Percentiles rank a stretch among this genome's conserved stretches.
Evolutionary conservation across 2,113 vertebrate species (phyloP).

Genomic region (Nesoenas mayeri): DNA sequence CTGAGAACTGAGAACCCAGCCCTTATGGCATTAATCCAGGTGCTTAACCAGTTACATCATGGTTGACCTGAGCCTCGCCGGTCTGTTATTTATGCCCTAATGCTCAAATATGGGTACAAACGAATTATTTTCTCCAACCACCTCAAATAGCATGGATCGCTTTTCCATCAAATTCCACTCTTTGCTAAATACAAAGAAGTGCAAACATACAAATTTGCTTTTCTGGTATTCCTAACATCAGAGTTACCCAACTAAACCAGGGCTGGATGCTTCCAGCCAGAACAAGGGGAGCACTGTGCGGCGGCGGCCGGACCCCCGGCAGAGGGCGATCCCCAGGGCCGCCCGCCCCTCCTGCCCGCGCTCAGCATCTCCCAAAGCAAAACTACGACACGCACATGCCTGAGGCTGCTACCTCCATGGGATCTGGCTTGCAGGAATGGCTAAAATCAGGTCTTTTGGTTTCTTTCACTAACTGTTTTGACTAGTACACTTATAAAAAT

Average conservation of each 20-base stretch:
- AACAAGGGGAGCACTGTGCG: fast-evolving
- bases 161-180: conserved; percentile 48
- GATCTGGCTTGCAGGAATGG: not conserved
- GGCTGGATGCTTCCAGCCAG: not conserved
- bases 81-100: conserved; percentile 40
- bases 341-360: fast-evolving
- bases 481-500: not conserved
- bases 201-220: conserved; percentile 13
- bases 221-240: not conserved
- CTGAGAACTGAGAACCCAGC: not conserved
- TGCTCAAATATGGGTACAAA: conserved; percentile 50
- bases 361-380: not conserved
- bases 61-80: conserved; percentile 64
- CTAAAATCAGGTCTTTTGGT: not conserved
- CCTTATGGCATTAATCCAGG: conserved; percentile 64
- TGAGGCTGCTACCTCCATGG: not conserved
- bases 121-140: conserved; percentile 26
- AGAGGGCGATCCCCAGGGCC: not conserved
- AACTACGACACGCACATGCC: not conserved
- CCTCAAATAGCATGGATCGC: conserved; percentile 12
- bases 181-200: conserved; percentile 27
- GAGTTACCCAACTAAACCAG: not conserved
- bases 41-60: conserved; percentile 61
- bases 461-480: not conserved
- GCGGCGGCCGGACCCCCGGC: not conserved